A percentile compares a stretch with the other conserved stretches of the same genome.
Conservation (phyloP, 2,888 invertebrate species). For the Abrostola triplasia region DNA sequence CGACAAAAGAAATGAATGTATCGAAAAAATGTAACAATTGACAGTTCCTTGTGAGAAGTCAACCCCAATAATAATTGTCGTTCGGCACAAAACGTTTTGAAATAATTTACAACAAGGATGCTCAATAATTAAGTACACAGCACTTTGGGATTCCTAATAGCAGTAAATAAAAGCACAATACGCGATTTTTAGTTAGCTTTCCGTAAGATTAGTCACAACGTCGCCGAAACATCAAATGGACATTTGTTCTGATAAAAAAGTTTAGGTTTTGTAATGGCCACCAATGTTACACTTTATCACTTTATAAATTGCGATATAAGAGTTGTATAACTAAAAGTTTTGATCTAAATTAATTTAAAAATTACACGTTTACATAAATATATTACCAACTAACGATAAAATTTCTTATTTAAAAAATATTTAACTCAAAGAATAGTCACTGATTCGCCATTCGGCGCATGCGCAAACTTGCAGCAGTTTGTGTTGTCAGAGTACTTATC, state of each 20-base stretch:
- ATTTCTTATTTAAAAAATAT: constrained; percentile 86
- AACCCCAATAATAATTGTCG: constrained; percentile 82
- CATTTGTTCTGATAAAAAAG: constrained; percentile 88
- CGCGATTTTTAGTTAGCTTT: constrained; percentile 75
- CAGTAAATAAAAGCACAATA: constrained; percentile 70
- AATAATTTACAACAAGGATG: constrained; percentile 69
- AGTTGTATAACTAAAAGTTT: constrained; percentile 63
- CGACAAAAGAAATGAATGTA: constrained; percentile 70
- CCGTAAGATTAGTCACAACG: constrained; percentile 85
- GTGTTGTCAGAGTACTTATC: constrained; percentile 69
- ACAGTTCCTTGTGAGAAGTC: constrained; percentile 85
- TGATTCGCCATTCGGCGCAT: constrained; percentile 89
- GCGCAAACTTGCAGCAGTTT: constrained; percentile 84
- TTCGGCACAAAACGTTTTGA: constrained; percentile 80
- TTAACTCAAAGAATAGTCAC: constrained; percentile 87
- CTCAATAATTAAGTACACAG: constrained; percentile 65
- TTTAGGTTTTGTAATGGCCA: constrained; percentile 89
- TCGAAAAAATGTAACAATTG: constrained; percentile 81
- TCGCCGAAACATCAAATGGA: constrained; percentile 89
- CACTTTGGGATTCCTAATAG: constrained; percentile 67
- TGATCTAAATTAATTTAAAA: constrained; percentile 66
- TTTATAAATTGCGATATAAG: constrained; percentile 69
- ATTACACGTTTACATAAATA: constrained; percentile 76
- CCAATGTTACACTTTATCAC: constrained; percentile 86
- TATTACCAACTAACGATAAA: constrained; percentile 85